These are phyloP conservation scores for Antedon mediterranea DNA, from an alignment of 53 echinoderm and acorn worm genomes.

Conservation along the genomic window DNA sequence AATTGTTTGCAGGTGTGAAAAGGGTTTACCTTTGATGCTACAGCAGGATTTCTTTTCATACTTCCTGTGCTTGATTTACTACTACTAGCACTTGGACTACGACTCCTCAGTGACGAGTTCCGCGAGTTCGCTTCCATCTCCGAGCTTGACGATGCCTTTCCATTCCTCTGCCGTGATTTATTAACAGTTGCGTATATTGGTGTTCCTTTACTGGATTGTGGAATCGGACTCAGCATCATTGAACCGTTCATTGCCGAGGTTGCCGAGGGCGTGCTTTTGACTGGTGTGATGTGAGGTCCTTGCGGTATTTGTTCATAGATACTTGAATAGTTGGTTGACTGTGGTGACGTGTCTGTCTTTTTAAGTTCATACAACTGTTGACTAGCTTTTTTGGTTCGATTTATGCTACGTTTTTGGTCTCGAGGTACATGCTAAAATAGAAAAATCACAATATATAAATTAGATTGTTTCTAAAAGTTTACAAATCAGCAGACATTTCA, in stretches of 20 bases:
- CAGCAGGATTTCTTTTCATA: not conserved
- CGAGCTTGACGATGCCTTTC: not conserved
- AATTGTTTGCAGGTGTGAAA: too few species aligned
- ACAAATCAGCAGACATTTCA: too few species aligned
- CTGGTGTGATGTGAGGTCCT: not conserved
- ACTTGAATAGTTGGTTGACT: not conserved
- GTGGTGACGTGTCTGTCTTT: conserved; percentile 6
- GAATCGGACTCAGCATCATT: not conserved
- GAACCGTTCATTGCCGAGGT: not conserved
- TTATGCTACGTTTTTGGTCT: conserved; percentile 64
- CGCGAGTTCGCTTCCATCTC: not conserved
- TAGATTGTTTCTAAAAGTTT: too few species aligned
- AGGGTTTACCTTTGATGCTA: not conserved
- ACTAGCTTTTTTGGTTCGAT: conserved; percentile 75
- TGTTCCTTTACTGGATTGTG: not conserved
- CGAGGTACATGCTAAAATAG: conserved; percentile 63
- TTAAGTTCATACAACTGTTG: conserved; percentile 59
- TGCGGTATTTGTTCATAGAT: not conserved
- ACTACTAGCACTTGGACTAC: not conserved
- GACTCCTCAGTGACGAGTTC: not conserved
- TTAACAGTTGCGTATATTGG: not conserved
- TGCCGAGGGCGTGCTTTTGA: not conserved
- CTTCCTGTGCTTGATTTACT: not conserved
- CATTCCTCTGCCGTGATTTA: not conserved
- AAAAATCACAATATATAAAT: too few species aligned